Evolutionary conservation across 2,113 vertebrate genomes (phyloP), one percentile per base, ranked within the genome.

Genomic region (Bagarius yarrelli): DNA sequence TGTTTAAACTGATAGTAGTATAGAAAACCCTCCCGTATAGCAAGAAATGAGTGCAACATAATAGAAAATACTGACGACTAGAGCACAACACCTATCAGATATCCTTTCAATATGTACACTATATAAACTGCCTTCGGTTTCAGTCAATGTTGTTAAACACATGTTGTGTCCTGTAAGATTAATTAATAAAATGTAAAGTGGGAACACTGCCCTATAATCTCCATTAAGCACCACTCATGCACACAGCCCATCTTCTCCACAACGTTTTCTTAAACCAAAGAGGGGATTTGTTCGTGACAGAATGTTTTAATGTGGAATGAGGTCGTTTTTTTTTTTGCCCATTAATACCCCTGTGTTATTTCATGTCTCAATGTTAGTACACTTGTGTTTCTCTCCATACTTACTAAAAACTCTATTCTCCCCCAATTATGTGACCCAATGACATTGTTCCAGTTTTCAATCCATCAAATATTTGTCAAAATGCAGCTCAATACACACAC

Each of bases 201-300:
- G 64, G 53, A 80, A 85, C 44, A 85, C 78, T 85, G 81, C 78
- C 84, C 69, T 1, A 61, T 55, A 61, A 40, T 67, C 36, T 76
- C 50, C 79, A 81, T 69, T 53, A 27, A 71, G 78, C 21, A 70
- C 44, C 44, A 19, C 50, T 69, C 61, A 70, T 44, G 56, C 9
- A 81, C 25, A 64, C 50, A 56, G 63, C 63, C 76, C 74, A 64
- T 60, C 53, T 47, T n/a, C 61, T 52, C 73, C 25, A 82, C 19
- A n/a, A 36, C 55, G 73, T 88, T 89, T 88, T 87, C 83, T 87
- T 88, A 86, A 91, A 91, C 90, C 90, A 92, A 93, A 93, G 91
- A 93, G 81, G 85, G 86, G 87, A 40, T 74, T 74, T 89, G 80
- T 86, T 85, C 83, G 76, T 84, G 6, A 83, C 82, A 85, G 60